Base-by-base conservation (phyloP, 2,113 vertebrate species). In the Prionailurus bengalensis region DNA sequence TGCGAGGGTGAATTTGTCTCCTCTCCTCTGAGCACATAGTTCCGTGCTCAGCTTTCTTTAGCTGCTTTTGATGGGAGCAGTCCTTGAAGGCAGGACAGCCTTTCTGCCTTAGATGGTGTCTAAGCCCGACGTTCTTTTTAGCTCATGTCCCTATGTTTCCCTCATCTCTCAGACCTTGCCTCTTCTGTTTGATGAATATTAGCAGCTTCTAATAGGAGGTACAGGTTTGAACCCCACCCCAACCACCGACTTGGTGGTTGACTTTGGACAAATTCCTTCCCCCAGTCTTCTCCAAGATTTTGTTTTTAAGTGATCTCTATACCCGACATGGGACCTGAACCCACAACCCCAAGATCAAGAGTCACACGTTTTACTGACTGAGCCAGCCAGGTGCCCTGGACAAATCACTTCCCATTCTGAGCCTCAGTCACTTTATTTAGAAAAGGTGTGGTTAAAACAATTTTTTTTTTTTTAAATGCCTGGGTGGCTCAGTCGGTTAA, bases 101-200 rank as follows among this genome's bases (percentile, higher is more conserved):
- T 95, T 95, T 90, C 51, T 90, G 23, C 48, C 29, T 70, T 70
- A 58, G 45, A 86, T 76, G 15, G 10, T 70, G 53, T 70, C 23
- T 91, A 86, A 82, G 36, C 61, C 61, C 19, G 14, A 82, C 82
- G n/a, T 14, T 73, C 29, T 29, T 71, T 87, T 93, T 76, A 81
- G 36, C 19, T 82, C 74, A 45, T 84, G 82, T 74, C 15, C 45
- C 11, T 93, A 51, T 12, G 10, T 71, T 87, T 91, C 31, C 5
- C 68, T 95, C 39, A 86, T 90, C 25, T 82, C 39, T 68, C 55
- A 51, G 27, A n/a, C 27, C 31, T 86, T 93, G 51, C 76, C 19
- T 82, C 17, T 93, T 91, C 76, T 8, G 3, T 63, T 74, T 93
- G n/a, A 81, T 78, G 58, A 86, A 42, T 86, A 86, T 68, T 94